Evolutionary conservation across 2,888 invertebrate genomes (phyloP), one percentile per base, ranked within the genome.

Genomic region (Gari tellinella): DNA sequence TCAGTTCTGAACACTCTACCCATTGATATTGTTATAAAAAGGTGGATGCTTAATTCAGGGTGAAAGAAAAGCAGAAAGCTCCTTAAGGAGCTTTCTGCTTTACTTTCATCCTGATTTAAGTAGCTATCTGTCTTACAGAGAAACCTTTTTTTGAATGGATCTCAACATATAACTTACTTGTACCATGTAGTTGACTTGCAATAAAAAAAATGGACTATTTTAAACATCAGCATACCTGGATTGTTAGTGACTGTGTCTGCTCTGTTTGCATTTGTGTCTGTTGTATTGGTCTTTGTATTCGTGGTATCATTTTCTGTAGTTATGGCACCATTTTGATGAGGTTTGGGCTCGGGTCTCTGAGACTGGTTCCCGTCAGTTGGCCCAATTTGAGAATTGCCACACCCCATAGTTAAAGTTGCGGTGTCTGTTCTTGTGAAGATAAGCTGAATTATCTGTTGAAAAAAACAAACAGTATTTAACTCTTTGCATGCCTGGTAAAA

Each of bases 191-290:
- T n/a, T n/a, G n/a, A n/a, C n/a, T n/a, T n/a, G n/a, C n/a, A n/a
- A n/a, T n/a, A n/a, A n/a, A n/a, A n/a, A n/a, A n/a, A n/a, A n/a
- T n/a, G n/a, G n/a, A n/a, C n/a, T n/a, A n/a, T n/a, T n/a, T n/a
- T n/a, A n/a, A 14, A 5, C 21, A 17, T 21, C 8, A 43, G 55
- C 67, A 56, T 62, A 82, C 83, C 82, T 72, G 76, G 77, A 66
- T 80, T 83, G 46, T 78, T 80, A 8, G 80, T 72, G 1, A 60
- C 46, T 12, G 65, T 48, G 52, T 69, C 72, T 19, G 69, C 23
- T 51, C 65, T 66, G 58, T 83, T 84, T 4, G 79, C 79, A 72
- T 82, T 84, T 4, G 82, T 56, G 60, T 82, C 84, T 55, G 69
- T 72, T 23, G 63, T 43, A 23, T 43, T 46, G 40, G 21, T 43